Conservation (phyloP, 2,888 invertebrate species). For the Dermolepida albohirtum region DNA sequence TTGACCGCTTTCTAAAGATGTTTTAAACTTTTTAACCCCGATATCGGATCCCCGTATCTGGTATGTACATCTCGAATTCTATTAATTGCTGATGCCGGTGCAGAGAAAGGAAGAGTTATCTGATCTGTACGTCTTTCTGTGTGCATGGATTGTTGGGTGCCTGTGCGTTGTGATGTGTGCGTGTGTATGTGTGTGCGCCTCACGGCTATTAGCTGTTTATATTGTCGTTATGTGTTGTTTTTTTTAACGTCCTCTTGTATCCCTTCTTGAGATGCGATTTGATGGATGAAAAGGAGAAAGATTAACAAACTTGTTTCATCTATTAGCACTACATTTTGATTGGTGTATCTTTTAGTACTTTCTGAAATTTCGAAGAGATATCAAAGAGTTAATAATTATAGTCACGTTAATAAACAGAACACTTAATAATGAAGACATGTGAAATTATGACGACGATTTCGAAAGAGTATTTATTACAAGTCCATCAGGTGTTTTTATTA, state of each 20-base stretch:
- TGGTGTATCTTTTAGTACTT: too few relatives aligned
- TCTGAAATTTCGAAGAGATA: too few relatives aligned
- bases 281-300: too few relatives aligned
- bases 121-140: constrained; percentile 40
- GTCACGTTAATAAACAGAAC: too few relatives aligned
- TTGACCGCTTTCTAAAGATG: constrained; percentile 63
- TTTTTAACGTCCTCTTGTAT: not conserved
- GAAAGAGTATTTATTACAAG: too few relatives aligned
- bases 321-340: too few relatives aligned
- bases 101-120: constrained; percentile 36
- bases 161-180: not conserved
- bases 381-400: too few relatives aligned
- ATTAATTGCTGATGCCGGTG: constrained; percentile 43
- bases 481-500: too few relatives aligned
- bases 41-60: constrained; percentile 44
- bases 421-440: too few relatives aligned
- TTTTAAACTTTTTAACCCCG: constrained; percentile 55
- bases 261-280: constrained; percentile 1
- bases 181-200: constrained; percentile 9
- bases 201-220: constrained; percentile 42
- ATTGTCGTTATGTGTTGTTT: constrained; percentile 24
- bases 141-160: constrained; percentile 10
- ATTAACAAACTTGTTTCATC: too few relatives aligned
- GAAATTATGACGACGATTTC: too few relatives aligned
- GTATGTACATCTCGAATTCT: constrained; percentile 43